These are phyloP conservation scores for Scopus umbretta DNA, from an alignment of 2,113 vertebrate species.

Conservation along the genomic window DNA sequence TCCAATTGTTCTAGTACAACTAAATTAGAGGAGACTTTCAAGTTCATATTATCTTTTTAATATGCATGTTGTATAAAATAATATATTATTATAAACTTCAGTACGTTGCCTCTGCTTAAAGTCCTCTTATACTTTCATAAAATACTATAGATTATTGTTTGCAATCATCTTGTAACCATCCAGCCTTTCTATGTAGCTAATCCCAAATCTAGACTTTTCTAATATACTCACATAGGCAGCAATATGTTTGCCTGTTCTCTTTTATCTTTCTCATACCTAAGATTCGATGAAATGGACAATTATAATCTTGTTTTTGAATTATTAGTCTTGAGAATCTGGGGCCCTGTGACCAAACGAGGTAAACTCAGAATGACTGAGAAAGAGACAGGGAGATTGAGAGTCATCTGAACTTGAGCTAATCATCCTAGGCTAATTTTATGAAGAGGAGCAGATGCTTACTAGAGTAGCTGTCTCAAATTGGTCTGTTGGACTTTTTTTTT, in stretches of 20 bases:
- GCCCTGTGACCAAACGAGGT: not conserved
- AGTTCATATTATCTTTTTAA: not conserved
- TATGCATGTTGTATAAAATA: not conserved
- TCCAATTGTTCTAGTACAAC: not conserved
- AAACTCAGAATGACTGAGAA: not conserved
- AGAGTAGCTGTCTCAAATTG: not conserved
- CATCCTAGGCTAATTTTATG: not conserved
- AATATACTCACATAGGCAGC: not conserved
- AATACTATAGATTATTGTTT: not conserved
- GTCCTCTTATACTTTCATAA: not conserved
- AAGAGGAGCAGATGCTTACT: not conserved
- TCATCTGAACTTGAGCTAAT: not conserved
- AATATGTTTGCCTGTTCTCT: not conserved
- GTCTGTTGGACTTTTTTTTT: not conserved
- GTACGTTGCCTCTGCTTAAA: not conserved
- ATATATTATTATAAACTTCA: not conserved
- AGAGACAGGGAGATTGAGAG: accelerated
- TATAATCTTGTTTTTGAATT: not conserved
- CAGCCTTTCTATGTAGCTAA: not conserved
- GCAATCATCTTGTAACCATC: not conserved
- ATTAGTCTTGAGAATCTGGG: not conserved
- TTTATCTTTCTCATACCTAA: not conserved
- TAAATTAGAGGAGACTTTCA: not conserved
- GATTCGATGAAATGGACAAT: not conserved
- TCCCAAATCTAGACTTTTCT: not conserved